Percentiles rank a stretch among this genome's conserved stretches.
Evolutionary conservation across 2,113 vertebrate species (phyloP).

Genomic region (Lathamus discolor): DNA sequence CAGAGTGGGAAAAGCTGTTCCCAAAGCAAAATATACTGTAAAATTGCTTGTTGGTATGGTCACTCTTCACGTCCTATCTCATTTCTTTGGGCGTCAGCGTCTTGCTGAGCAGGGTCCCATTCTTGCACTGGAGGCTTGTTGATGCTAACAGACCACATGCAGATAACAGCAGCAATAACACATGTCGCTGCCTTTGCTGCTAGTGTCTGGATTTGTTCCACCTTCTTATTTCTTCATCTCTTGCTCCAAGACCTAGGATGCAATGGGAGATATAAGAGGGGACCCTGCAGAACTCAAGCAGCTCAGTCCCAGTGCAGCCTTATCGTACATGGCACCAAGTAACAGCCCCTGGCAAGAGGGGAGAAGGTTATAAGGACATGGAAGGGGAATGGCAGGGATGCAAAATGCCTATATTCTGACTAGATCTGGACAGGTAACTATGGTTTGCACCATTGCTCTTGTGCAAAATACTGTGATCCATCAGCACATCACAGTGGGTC

Average conservation of each 20-base stretch:
- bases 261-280: background rate
- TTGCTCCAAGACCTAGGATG: background rate
- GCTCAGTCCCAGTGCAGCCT: background rate
- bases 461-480: background rate
- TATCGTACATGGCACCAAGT: accelerated
- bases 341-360: accelerated
- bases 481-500: accelerated
- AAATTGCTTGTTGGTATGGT: background rate
- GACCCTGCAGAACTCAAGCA: background rate
- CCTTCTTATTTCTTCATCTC: background rate
- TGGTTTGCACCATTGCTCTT: background rate
- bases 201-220: background rate
- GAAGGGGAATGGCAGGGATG: background rate
- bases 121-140: background rate
- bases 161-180: background rate
- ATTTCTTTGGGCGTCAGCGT: too few relatives aligned
- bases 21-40: background rate
- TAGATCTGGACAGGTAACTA: background rate
- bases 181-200: background rate
- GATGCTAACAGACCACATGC: background rate
- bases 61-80: background rate
- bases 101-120: background rate
- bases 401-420: accelerated
- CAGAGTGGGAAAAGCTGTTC: background rate
- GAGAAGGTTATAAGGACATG: too few relatives aligned